Evolutionary conservation across 1,140 invertebrate species (phyloP), one percentile per base, ranked within the genome.

Genomic region (Scylla paramamosain): DNA sequence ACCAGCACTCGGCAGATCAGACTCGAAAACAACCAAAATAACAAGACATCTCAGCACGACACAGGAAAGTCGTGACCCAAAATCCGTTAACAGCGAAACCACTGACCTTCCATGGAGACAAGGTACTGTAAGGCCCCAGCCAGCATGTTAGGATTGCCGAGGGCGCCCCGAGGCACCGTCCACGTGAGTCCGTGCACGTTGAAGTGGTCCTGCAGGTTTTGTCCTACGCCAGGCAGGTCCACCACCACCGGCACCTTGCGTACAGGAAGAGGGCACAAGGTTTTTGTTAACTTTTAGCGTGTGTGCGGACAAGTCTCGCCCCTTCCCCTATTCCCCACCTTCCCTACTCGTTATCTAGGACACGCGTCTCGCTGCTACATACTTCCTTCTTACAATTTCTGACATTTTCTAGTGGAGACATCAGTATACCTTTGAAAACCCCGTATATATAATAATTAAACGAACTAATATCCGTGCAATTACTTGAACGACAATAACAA

Each of bases 131-230:
- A n/a, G 67, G 25, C 67, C 20, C 7, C 67, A 0, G 67, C 2
- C 20, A 77, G n/a, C 67, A 77, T n/a, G 67, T 77, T 77, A 8
- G 67, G 25, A 1, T 12, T 7, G 25, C 67, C 67, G 20, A 77
- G 67, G 16, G 67, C 25, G 20, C 67, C 67, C n/a, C 1, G 20
- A 25, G 67, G 67, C 20, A 77, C 67, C 20, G 67, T 77, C 67
- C 67, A 77, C 20, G 67, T 20, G 20, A 77, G 67, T 12, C 67
- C 67, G 67, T 77, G 67, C 67, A 77, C 67, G 67, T 77, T 77
- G 67, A 77, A n/a, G 67, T 77, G 67, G 67, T 77, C 67, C 67
- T 77, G 67, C 67, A 77, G 67, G 67, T 77, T 77, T 77, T 77
- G 67, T 77, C 67, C 67, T 25, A 77, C 67, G 67, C 67, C 67